Evolutionary conservation across 2,797 vertebrate genomes (phyloP), one percentile per base, ranked within the genome.

Genomic region (Helicolenus hilgendorfi): DNA sequence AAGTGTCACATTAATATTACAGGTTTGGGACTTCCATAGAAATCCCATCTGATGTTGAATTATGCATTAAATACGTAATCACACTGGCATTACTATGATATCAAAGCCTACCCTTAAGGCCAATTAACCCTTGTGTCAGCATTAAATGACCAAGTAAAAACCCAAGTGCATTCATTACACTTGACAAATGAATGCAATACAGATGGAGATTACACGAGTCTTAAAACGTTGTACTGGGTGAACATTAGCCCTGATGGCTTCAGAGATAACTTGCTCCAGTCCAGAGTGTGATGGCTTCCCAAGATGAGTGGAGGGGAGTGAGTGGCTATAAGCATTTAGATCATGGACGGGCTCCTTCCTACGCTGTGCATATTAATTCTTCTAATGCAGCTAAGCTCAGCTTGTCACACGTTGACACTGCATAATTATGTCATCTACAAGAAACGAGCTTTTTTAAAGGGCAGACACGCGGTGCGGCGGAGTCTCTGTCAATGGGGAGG

Each of bases 381-480:
- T 87, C 82, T 90, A 92, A 92, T 92, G 94, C 84, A 86, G 91
- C 91, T 72, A 81, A 80, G 88, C 93, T 94, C 84, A 73, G 92
- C 89, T 91, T 85, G 92, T 95, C 94, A 92, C 94, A 89, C 65
- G 76, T 91, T 93, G 92, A 94, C 94, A 92, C 88, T 74, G 83
- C 91, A 92, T 95, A 96, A 96, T 96, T 95, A 96, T 95, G 94
- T 95, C 93, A 94, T 96, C 93, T 92, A 87, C 68, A 45, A 79
- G 81, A 76, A 74, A 89, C 38, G 0, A 71, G 90, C 83, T 86
- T 90, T 91, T 86, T 92, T 70, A 94, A 95, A 94, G 93, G 91
- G 89, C 90, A 93, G 81, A 76, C 63, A 53, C 71, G 72, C 7
- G 2, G 68, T 35, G 72, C 26, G 24, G 67, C 11, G 20, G 26